phyloP scores from a whole-genome alignment of 53 echinoderm and acorn worm species.

The Astropecten irregularis region DNA sequence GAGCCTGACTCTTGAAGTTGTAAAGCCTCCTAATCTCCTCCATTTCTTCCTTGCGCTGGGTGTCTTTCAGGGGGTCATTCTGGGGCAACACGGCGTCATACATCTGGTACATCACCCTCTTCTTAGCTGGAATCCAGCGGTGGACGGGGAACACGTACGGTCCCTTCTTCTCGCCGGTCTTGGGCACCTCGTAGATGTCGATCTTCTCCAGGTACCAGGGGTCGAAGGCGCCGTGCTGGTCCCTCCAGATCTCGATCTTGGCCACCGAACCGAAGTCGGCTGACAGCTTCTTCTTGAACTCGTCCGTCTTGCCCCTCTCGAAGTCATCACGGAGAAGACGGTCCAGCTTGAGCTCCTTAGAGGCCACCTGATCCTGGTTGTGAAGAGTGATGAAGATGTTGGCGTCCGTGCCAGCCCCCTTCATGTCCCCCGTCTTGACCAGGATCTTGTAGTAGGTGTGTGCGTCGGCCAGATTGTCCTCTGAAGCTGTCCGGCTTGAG shows the following conservation, averaged over 20 bases:
- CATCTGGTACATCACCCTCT: constrained; percentile 17
- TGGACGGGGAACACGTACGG: constrained; percentile 73
- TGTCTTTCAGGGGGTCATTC: constrained; percentile 43
- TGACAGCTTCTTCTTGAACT: constrained; percentile 19
- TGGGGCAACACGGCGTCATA: constrained; percentile 62
- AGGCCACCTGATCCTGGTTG: constrained; percentile 16
- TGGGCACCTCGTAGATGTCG: constrained; percentile 30
- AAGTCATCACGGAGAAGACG: constrained; percentile 41
- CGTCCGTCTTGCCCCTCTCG: constrained; percentile 41
- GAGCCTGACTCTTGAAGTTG: constrained; percentile 55
- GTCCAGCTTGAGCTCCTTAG: constrained; percentile 39
- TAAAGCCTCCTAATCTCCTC: constrained; percentile 57
- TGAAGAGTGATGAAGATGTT: constrained; percentile 56
- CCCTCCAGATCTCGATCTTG: constrained; percentile 78
- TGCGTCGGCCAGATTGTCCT: neutral
- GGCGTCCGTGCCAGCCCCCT: constrained; percentile 57
- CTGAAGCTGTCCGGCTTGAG: neutral
- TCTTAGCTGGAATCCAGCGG: constrained; percentile 72
- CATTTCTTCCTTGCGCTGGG: constrained; percentile 70
- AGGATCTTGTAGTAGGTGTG: constrained; percentile 39
- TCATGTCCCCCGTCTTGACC: constrained; percentile 60
- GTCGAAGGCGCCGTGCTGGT: constrained; percentile 53
- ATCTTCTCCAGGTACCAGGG: constrained; percentile 80
- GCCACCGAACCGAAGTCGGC: constrained; percentile 66
- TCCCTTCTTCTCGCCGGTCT: constrained; percentile 29